phyloP scores from a whole-genome alignment of 2,113 vertebrate genomes.

The Anhinga rufa region DNA sequence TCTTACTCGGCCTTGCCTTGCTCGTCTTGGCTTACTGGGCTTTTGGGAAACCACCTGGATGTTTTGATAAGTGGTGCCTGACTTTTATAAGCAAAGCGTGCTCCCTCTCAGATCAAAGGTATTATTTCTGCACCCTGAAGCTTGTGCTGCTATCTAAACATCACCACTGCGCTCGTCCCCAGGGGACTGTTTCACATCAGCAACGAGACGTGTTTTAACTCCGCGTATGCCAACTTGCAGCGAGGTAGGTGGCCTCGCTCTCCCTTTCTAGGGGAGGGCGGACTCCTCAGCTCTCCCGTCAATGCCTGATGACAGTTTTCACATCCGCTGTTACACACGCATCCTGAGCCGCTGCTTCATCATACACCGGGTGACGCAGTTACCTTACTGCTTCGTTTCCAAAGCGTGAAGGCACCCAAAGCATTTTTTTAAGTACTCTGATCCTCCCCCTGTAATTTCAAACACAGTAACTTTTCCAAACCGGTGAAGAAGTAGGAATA shows the following conservation, averaged over 20 bases:
- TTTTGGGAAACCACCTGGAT: neutral
- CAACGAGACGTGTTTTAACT: neutral
- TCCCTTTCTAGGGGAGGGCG: neutral
- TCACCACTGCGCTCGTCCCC: neutral
- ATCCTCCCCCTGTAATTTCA: neutral
- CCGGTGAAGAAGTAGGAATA: neutral
- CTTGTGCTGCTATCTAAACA: neutral
- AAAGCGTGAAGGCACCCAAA: neutral
- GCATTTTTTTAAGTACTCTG: neutral
- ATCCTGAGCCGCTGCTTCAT: neutral
- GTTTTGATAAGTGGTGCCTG: neutral
- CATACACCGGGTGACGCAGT: no score
- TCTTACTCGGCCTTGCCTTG: neutral
- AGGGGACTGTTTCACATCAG: neutral
- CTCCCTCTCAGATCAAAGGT: neutral
- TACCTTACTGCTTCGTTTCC: neutral
- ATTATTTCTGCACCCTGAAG: neutral
- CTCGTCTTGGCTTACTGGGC: neutral
- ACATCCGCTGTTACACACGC: neutral
- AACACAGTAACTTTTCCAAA: neutral
- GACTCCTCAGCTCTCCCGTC: neutral
- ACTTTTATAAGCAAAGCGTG: neutral
- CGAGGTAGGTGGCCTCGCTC: neutral
- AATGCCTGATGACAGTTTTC: neutral
- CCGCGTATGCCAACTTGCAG: accelerated